A percentile compares a stretch with the other conserved stretches of the same genome.
Conservation (phyloP, 2,797 vertebrate genomes). For the Melanotaenia maccullochi region DNA sequence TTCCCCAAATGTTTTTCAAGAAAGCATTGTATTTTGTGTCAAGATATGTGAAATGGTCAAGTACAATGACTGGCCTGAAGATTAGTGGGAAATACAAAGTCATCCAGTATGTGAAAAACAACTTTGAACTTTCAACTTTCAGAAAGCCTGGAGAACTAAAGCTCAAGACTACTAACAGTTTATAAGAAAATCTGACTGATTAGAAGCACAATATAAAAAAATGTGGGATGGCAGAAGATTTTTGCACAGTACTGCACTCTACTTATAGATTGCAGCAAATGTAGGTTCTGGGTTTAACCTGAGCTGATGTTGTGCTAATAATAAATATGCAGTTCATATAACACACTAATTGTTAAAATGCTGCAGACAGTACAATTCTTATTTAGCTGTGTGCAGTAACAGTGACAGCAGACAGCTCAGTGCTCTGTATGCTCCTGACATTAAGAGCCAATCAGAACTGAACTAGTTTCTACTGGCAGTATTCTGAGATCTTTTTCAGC, state of each 20-base stretch:
- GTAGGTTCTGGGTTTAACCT: neutral
- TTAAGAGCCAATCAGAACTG: constrained; percentile 24
- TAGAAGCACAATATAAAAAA: neutral
- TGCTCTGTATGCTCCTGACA: constrained; percentile 4
- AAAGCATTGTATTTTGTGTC: neutral
- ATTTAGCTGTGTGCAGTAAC: constrained; percentile 1
- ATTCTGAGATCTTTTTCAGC: constrained; percentile 29
- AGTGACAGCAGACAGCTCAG: constrained; percentile 29
- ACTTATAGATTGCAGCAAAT: neutral
- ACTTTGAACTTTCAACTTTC: neutral
- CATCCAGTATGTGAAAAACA: too few relatives aligned
- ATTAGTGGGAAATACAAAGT: neutral
- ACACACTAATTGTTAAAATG: neutral
- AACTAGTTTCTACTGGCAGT: constrained; percentile 31
- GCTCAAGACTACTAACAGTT: too few relatives aligned
- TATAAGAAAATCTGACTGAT: neutral
- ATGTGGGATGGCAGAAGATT: neutral
- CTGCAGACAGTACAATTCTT: constrained; percentile 1
- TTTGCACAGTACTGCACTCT: neutral
- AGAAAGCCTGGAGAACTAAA: neutral
- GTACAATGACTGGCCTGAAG: neutral
- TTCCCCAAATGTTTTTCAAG: neutral
- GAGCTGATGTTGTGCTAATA: neutral
- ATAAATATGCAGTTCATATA: neutral
- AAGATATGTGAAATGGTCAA: neutral